These are phyloP conservation scores for Phalanger gymnotis DNA, from an alignment of 2,797 vertebrate species.

Conservation along the genomic window DNA sequence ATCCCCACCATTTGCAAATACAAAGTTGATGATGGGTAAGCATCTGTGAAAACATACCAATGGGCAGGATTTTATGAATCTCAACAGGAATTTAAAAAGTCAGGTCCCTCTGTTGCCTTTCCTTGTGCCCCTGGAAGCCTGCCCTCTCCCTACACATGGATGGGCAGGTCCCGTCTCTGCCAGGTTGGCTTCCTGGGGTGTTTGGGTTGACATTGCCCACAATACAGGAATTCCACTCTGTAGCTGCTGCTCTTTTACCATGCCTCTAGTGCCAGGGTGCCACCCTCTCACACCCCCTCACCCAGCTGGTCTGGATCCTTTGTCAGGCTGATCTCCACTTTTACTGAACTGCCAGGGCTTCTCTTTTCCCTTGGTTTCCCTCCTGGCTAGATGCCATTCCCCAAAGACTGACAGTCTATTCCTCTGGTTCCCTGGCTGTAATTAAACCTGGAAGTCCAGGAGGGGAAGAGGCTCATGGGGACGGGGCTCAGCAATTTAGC, in stretches of 20 bases:
- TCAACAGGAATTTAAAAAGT: background rate
- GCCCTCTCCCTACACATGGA: background rate
- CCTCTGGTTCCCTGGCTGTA: background rate
- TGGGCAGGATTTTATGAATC: rapidly evolving
- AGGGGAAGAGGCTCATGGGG: background rate
- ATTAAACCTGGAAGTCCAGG: background rate
- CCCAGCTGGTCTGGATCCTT: background rate
- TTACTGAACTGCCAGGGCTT: background rate
- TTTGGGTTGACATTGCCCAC: background rate
- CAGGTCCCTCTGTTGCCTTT: background rate
- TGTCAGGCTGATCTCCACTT: background rate
- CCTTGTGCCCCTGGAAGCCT: background rate
- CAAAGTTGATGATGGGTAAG: rapidly evolving
- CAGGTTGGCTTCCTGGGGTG: rapidly evolving
- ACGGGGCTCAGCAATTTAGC: background rate
- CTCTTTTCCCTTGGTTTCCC: background rate
- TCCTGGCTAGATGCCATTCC: background rate
- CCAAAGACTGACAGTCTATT: background rate
- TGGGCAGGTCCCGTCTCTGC: background rate
- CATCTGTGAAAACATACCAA: rapidly evolving
- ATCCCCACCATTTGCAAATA: background rate
- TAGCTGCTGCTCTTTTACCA: background rate
- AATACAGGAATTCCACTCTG: background rate
- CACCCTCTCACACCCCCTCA: no score
- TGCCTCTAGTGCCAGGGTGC: background rate